These are phyloP conservation scores for Acanthis flammea DNA, from an alignment of 2,797 vertebrate genomes.

Conservation along the genomic window DNA sequence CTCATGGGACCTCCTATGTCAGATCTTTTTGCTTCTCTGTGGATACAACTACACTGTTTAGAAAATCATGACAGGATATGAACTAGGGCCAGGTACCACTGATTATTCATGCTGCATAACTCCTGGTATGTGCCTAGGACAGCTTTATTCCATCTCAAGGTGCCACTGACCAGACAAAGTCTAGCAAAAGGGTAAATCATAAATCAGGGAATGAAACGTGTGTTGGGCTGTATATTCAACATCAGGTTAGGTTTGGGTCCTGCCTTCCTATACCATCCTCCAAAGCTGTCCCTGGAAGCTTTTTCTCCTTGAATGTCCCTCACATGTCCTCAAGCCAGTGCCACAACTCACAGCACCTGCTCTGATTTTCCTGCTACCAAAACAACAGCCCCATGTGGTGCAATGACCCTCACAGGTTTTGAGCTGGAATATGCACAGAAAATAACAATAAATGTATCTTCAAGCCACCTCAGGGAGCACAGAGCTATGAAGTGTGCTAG, in stretches of 20 bases:
- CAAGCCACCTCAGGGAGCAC: background rate
- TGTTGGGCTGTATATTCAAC: background rate
- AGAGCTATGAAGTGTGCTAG: background rate
- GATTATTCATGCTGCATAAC: background rate
- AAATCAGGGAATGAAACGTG: fast-evolving
- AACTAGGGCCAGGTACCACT: background rate
- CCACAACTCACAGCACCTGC: background rate
- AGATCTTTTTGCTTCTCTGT: background rate
- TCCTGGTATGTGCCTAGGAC: background rate
- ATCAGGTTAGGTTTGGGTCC: background rate
- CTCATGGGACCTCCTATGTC: fast-evolving
- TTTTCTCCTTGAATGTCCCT: background rate
- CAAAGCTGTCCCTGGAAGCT: background rate
- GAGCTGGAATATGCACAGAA: background rate
- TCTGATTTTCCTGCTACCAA: background rate
- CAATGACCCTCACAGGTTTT: fast-evolving
- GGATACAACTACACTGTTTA: background rate
- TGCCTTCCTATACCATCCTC: background rate
- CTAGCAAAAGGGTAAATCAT: background rate
- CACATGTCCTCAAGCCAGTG: background rate
- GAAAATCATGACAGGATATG: background rate
- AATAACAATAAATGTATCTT: background rate
- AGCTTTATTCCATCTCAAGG: background rate
- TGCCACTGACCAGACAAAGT: background rate
- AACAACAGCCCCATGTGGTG: background rate